Evolutionary conservation across 1,140 invertebrate genomes (phyloP), one percentile per base, ranked within the genome.

Genomic region (Drosophila kikkawai): DNA sequence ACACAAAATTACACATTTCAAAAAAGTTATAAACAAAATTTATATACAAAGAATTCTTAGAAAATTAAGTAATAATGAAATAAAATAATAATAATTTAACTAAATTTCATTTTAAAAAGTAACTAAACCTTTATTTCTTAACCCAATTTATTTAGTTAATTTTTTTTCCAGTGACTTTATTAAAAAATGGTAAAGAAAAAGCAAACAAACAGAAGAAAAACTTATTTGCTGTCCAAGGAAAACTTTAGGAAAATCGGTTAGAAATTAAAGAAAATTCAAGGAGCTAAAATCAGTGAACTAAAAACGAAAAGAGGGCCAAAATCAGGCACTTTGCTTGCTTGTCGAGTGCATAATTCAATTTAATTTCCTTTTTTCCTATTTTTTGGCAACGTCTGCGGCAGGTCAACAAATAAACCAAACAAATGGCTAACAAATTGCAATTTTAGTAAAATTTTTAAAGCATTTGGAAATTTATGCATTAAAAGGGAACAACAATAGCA

Each of bases 301-400:
- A 51, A 70, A 39, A 34, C 4, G 37, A 19, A 26, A 22, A 29
- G 17, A 44, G 19, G 11, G 17, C 3, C 13, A 29, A 55, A 44
- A 36, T 26, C 51, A 22, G 17, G 12, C 48, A 32, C 64, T 48
- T 61, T 57, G 63, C 64, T 59, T 82, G 80, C 75, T 79, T 82
- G 75, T 60, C 65, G 51, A 66, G 57, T 65, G 60, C 80, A 82
- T 82, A 82, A 82, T 82, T 82, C 75, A 82, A 82, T 82, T 82
- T 68, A 44, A 51, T 73, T 80, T 37, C 8, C 12, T 3, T 32
- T 12, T 12, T 61, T 79, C 60, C 32, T 15, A 1, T 13, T 37
- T 37, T 26, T 63, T 57, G 71, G 64, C 26, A 66, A 44, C 47
- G 22, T 50, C 60, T 50, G 17, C 11, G 22, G 44, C 58, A 60